Conservation (phyloP, 2,797 vertebrate species). For the Arctocebus calabarensis region DNA sequence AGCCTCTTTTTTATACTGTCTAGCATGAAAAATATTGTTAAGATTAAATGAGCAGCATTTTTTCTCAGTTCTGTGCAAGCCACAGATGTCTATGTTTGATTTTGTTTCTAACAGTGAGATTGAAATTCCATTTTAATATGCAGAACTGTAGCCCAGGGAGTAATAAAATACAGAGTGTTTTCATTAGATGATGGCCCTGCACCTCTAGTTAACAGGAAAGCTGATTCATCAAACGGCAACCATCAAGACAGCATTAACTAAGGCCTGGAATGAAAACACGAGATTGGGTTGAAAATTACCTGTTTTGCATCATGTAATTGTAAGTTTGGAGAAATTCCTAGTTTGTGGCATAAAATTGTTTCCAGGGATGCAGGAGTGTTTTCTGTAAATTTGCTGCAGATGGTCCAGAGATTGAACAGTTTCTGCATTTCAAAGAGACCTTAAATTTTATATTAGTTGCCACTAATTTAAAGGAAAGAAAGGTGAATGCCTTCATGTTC, state of each 20-base stretch:
- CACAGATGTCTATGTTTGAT: conserved; percentile 89
- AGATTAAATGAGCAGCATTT: conserved; percentile 86
- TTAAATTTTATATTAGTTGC: conserved; percentile 73
- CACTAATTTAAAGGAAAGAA: conserved; percentile 73
- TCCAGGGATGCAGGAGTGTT: conserved; percentile 65
- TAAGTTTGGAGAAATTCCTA: conserved; percentile 75
- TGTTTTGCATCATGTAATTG: conserved; percentile 71
- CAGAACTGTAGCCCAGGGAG: conserved; percentile 88
- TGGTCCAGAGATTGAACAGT: conserved; percentile 69
- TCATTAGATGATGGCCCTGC: conserved; percentile 87
- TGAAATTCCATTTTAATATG: conserved; percentile 90
- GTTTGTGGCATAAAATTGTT: conserved; percentile 70
- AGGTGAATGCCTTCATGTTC: conserved; percentile 49
- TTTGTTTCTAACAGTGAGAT: conserved; percentile 89
- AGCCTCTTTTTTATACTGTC: conserved; percentile 79
- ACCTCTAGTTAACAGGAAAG: conserved; percentile 87
- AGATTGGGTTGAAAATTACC: conserved; percentile 74
- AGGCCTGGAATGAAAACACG: conserved; percentile 75
- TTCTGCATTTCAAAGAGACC: conserved; percentile 74
- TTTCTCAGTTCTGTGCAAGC: conserved; percentile 86
- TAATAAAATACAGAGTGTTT: conserved; percentile 89
- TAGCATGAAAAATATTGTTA: conserved; percentile 84
- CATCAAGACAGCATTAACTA: conserved; percentile 79
- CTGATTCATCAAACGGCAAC: conserved; percentile 87
- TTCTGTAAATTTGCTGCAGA: conserved; percentile 78